Evolutionary conservation across 1,140 invertebrate species (phyloP), one percentile per base, ranked within the genome.

Genomic region (Aphelenchoides avenae): DNA sequence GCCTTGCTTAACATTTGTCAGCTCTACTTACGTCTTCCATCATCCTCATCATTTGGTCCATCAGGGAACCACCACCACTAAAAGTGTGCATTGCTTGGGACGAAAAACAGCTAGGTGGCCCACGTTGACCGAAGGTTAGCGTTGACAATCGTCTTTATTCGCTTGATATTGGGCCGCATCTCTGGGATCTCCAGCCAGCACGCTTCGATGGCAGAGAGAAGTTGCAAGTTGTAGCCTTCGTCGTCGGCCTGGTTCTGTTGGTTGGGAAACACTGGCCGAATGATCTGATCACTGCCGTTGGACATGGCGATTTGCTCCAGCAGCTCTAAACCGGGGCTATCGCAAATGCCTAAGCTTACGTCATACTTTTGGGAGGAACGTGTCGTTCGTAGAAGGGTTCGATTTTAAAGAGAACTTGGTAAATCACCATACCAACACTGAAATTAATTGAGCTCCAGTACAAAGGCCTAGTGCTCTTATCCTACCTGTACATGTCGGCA

Each of bases 141-240:
- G 52, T 75, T 77, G 3, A 75, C 59, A 47, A 75, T 68, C 18
- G 64, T 60, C 43, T 75, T 62, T 9, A 75, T 58, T 56, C 73
- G 59, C 48, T 77, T 76, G 15, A 75, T 77, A 42, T 68, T 68
- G 33, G 73, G 73, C 36, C 73, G 53, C 66, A 76, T 75, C 51
- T 76, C 73, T 13, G 73, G 73, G 29, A 77, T 36, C 52, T 75
- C 73, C 11, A 75, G 48, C 73, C 73, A 75, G 44, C 73, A 75
- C 0, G 73, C 73, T 55, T 75, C 73, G 20, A 75, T 42, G 27
- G 62, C 71, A 6, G 73, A 75, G 4, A 75, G 46, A 9, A 75
- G 42, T 48, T 76, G 57, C 30, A 76, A 39, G 41, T 71, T 72
- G 55, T 72, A 72, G 2, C 46, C 57, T 26, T 68, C 72, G 29